phyloP scores from a whole-genome alignment of 1,140 invertebrate genomes.

The Danaus plexippus region DNA sequence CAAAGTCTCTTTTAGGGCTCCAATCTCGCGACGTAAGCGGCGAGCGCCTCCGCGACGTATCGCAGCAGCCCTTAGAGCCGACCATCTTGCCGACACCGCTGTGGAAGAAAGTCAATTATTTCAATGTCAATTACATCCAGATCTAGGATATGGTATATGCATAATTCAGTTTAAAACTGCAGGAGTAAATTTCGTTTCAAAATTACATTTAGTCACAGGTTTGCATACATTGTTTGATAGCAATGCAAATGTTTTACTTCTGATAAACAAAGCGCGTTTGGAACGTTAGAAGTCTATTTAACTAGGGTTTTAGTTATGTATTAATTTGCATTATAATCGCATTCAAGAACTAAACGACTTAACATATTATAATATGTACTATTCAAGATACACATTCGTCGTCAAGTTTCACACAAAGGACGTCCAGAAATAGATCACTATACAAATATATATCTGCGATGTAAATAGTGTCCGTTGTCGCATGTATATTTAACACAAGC shows the following conservation, averaged over 20 bases:
- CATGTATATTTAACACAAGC: conserved; percentile 6
- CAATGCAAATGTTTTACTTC: conserved; percentile 18
- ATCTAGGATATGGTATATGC: background rate
- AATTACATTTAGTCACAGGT: conserved; percentile 2
- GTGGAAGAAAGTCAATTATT: conserved; percentile 16
- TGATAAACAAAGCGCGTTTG: conserved; percentile 12
- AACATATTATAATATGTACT: no score
- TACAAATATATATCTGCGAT: conserved; percentile 17
- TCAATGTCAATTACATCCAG: background rate
- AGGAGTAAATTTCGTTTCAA: no score
- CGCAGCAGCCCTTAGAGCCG: conserved; percentile 51
- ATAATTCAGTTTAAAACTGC: no score
- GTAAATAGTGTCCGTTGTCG: conserved; percentile 13
- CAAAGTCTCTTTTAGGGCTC: conserved; percentile 55
- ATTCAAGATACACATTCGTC: no score
- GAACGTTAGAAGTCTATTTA: background rate
- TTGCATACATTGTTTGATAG: conserved; percentile 13
- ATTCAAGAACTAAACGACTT: no score
- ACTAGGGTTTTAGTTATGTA: no score
- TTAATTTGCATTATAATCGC: no score
- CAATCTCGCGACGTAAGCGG: conserved; percentile 60
- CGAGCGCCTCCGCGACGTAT: conserved; percentile 56
- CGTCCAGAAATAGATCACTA: conserved; percentile 25
- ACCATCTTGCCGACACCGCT: conserved; percentile 66
- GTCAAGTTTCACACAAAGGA: conserved; percentile 22